Base-by-base conservation (phyloP, 2,888 invertebrate genomes). In the Chorisops tibialis region DNA sequence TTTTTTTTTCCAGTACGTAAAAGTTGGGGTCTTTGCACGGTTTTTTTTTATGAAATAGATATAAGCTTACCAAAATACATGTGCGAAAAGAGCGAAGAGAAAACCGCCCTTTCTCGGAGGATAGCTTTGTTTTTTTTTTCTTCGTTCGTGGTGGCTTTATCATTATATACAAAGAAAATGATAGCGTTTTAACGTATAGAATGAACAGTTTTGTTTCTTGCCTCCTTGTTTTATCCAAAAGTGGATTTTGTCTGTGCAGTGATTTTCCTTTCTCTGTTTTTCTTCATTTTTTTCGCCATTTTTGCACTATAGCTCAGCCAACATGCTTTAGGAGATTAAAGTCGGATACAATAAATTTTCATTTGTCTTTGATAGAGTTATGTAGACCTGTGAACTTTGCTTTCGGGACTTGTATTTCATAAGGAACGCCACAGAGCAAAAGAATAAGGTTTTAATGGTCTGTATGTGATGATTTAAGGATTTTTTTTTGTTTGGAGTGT, bases 301-400 rank as follows among this genome's bases (percentile, higher is more conserved):
- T 41, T 41, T 16, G 16, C n/a, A 16, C n/a, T 16, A 41, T 16
- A 41, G 7, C 16, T n/a, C n/a, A n/a, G 41, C 22, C 21, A 5
- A 41, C 39, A 56, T 45, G 56, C 30, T 45, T 19, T 45, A 18
- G 52, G 21, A 54, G 52, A 54, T 54, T 39, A 54, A 41, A 43
- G 56, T 56, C 45, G 43, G 45, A 43, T 56, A 45, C 56, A 56
- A 56, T 56, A 56, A 56, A 56, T 56, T 56, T 56, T 56, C 56
- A 56, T 56, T 56, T 56, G 56, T 43, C 56, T 56, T 56, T 56
- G 56, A 56, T 56, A 56, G 56, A 56, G 45, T 56, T 56, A 56
- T 56, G 56, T 43, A 56, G 56, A 30, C 30, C 45, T 45, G 43
- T 56, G 56, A 56, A 56, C 56, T 56, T 56, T 56, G 45, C 56